Conservation (phyloP, 2,888 invertebrate species). For the Andrena praecox region DNA sequence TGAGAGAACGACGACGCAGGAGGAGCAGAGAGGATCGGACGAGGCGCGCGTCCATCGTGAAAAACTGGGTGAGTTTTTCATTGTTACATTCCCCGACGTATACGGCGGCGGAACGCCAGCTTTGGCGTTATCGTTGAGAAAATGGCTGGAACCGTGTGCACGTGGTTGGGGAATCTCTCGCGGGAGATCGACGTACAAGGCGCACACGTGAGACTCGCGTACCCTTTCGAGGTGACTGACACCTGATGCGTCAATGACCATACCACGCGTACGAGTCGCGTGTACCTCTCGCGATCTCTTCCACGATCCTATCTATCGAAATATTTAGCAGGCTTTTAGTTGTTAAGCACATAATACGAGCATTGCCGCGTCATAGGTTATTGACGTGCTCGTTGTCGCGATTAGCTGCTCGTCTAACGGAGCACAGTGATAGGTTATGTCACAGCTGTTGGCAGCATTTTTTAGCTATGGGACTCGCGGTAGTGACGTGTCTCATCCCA, state of each 20-base stretch:
- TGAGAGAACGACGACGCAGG: conserved; percentile 9
- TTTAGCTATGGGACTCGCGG: conserved; percentile 43
- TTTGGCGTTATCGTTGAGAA: neutral
- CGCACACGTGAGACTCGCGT: conserved; percentile 63
- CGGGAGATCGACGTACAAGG: conserved; percentile 24
- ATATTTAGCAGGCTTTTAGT: neutral
- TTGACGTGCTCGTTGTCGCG: conserved; percentile 5
- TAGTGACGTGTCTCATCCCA: conserved; percentile 48
- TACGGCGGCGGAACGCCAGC: neutral
- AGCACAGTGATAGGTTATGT: conserved; percentile 55
- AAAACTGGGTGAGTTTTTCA: conserved; percentile 50
- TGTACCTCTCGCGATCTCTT: conserved; percentile 4
- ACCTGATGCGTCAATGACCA: conserved; percentile 85
- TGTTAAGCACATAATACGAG: no score
- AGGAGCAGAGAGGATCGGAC: conserved; percentile 30
- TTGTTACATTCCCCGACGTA: neutral
- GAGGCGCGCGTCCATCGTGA: conserved; percentile 20
- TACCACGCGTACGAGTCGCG: conserved; percentile 72
- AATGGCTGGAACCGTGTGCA: neutral
- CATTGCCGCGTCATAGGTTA: neutral
- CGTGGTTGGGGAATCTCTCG: conserved; percentile 37
- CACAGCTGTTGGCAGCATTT: conserved; percentile 30
- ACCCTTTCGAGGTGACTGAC: conserved; percentile 82
- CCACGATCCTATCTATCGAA: neutral
- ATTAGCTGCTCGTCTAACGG: neutral